Base-by-base conservation (phyloP, 92 coral and sea anemone genomes). In the Montipora capitata region DNA sequence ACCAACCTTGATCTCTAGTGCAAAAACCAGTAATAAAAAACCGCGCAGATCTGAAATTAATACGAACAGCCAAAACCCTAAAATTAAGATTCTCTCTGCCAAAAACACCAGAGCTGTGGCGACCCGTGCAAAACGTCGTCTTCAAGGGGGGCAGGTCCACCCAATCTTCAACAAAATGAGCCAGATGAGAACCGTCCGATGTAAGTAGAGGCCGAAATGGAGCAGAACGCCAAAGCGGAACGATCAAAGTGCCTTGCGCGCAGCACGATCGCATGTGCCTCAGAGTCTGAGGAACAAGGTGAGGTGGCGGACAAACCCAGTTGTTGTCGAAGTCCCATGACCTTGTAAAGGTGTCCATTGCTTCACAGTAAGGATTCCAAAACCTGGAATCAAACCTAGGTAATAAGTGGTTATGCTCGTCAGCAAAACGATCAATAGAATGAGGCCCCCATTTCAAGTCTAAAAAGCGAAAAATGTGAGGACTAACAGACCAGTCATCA, bases 61-160 rank as follows among this genome's bases (percentile, higher is more conserved):
- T 45, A 45, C 51, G 51, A 45, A 45, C 51, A 45, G 51, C 51
- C 51, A 79, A 62, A 62, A 77, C 67, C 62, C 73, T 79, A 27
- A 79, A 59, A 63, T 79, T 79, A 39, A 79, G 84, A 62, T 79
- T 63, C 48, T 57, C 17, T 79, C 84, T 79, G 72, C 84, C 84
- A 79, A 79, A 79, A 40, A 40, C 63, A 57, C 48, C 51, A 57
- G 74, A 79, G 72, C 84, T 79, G 72, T 79, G 84, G 13, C 84
- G 84, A 62, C 84, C 84, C 20, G 59, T 45, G 64, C 72, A 57
- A 49, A 79, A 79, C 5, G 84, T 61, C 15, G 84, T 58, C 81
- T 79, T 79, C 68, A 62, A 20, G 39, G 17, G 84, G 41, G 84
- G 84, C n/a, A 79, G 72, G 51, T 79, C 84, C 42, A 79, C 84